Evolutionary conservation across 1,140 invertebrate genomes (phyloP), one percentile per base, ranked within the genome.

Genomic region (Melipona quadrifasciata): DNA sequence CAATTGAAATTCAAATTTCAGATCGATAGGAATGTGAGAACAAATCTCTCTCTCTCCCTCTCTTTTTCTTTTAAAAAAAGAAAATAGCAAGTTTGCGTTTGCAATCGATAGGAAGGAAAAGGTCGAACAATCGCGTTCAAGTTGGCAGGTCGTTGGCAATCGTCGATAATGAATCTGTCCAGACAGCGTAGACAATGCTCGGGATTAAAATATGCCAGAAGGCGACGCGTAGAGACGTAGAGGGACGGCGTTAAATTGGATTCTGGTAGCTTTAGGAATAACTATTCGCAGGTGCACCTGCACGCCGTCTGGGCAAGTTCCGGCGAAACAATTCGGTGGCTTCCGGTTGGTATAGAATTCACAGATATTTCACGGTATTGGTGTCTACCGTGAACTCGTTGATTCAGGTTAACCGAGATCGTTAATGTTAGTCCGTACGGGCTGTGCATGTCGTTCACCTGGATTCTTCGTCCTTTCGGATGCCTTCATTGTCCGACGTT

Each of bases 291-390:
- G 82, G 51, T 77, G 82, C 75, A 85, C 74, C 64, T 88, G 83
- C 76, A 85, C 39, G 51, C 47, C 76, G 77, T 51, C 71, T 57
- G 67, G 68, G 65, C 8, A 82, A 88, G 79, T 89, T 89, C 84
- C 75, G 68, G 39, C 53, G 76, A 88, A 89, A 89, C 87, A 89
- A 89, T 89, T 85, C 87, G 65, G 82, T 75, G 79, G 85, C 68
- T 90, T 90, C 76, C 70, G 85, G 67, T 70, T 73, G 21, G 47
- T 70, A 64, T 80, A 70, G 77, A 90, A 80, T 87, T 87, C 61
- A 55, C 58, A 86, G 89, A 88, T 88, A 90, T 90, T 90, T 90
- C 83, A 88, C 83, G 55, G 79, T 73, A 85, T 90, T 86, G 89
- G 80, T 83, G 82, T 80, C 80, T 77, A 65, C 64, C 24, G 72